These are phyloP conservation scores for Etheostoma nigrum DNA, from an alignment of 2,797 vertebrate species.

Conservation along the genomic window DNA sequence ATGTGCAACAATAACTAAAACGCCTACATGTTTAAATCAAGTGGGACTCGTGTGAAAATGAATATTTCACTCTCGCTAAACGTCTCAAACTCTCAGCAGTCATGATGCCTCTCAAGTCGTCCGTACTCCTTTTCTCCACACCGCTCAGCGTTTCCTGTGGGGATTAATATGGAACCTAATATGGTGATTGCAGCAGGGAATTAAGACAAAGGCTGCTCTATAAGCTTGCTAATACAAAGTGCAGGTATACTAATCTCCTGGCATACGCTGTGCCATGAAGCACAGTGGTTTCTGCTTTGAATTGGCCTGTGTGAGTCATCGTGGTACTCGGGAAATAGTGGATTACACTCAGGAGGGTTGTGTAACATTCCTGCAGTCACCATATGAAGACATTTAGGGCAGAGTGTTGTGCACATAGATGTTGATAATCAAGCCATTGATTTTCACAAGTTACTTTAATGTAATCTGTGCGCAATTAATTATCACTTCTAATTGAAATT, in stretches of 20 bases:
- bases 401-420: neutral
- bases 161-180: slow-evolving; percentile 69
- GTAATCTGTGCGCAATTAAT: neutral
- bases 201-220: slow-evolving; percentile 57
- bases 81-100: slow-evolving; percentile 34
- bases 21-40: slow-evolving; percentile 54
- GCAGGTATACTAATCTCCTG: slow-evolving; percentile 71
- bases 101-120: slow-evolving; percentile 23
- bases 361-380: slow-evolving; percentile 35
- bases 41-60: slow-evolving; percentile 48
- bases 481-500: slow-evolving; percentile 10
- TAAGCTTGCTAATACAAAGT: slow-evolving; percentile 63
- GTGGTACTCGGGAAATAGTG: slow-evolving; percentile 28
- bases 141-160: slow-evolving; percentile 38
- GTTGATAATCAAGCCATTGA: neutral
- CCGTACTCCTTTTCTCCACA: slow-evolving; percentile 22
- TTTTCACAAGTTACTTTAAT: neutral
- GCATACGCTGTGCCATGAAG: slow-evolving; percentile 40
- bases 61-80: slow-evolving; percentile 43
- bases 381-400: neutral
- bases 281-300: slow-evolving; percentile 55
- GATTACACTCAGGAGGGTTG: slow-evolving; percentile 50
- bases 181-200: slow-evolving; percentile 62
- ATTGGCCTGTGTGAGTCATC: slow-evolving; percentile 61
- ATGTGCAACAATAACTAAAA: slow-evolving; percentile 40